Base-by-base conservation (phyloP, 1,140 invertebrate genomes). In the Piezodorus guildinii region DNA sequence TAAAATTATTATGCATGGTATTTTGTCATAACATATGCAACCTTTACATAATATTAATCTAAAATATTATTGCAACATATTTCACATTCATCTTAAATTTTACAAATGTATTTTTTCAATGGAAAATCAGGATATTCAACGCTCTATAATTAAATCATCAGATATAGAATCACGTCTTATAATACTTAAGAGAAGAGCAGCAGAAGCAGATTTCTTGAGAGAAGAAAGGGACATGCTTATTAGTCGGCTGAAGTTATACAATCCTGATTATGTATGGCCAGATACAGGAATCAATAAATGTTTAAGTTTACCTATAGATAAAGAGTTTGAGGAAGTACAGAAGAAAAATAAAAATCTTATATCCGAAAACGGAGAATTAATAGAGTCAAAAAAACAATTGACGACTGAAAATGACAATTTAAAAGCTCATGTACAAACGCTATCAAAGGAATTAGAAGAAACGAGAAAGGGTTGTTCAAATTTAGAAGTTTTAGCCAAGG, bases 181-280 rank as follows among this genome's bases (percentile, higher is more conserved):
- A 21, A 56, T 56, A 8, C 23, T 56, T 19, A 56, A 56, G 27
- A 56, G 52, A 25, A 21, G 52, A 25, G 52, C 52, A 10, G 52
- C 52, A 23, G 52, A 56, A 56, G 52, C 52, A 16, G 23, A 56
- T 21, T 56, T 56, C 15, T 23, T 56, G 52, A 56, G 52, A 14
- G 52, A 56, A 25, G 52, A 56, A 25, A 21, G 52, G 15, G 52
- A 56, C 15, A 25, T 56, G 52, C 52, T 56, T 56, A 16, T 56
- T 16, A 56, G 23, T 56, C 17, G 52, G 14, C 23, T 56, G 1
- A 56, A 56, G 17, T 27, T 56, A 25, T 56, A 56, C 23, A 23
- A 19, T 8, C 19, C 19, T 23, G 52, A 56, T 25, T 56, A 56
- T 56, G 14, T 21, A 2, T 56, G 17, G 19, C 52, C 17, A 23